Base-by-base conservation (phyloP, 2,113 vertebrate genomes). In the Etheostoma spectabile region DNA sequence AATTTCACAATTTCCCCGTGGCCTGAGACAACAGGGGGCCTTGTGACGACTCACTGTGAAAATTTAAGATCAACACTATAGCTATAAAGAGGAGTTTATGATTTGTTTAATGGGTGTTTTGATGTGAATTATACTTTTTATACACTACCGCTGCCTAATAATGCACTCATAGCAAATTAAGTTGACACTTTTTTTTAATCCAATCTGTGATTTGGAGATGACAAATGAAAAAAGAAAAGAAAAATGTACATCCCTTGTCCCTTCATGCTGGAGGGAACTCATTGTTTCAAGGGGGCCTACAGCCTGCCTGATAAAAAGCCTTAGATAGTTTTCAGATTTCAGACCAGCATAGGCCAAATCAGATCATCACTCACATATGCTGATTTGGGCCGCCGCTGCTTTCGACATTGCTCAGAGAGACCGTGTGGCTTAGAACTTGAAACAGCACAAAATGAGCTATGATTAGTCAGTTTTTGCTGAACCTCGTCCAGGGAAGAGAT, bases 1-100 rank as follows among this genome's bases (percentile, higher is more conserved):
- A 95, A 96, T 96, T 97, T 96, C 92, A 94, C 95, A 95, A 96
- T 97, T 97, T 97, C 96, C 95, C 93, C 91, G 94, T 93, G 95
- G 96, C 95, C 95, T 82, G 93, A 95, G 92, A 97, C 95, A 96
- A 96, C 86, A 86, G 90, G 84, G 87, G 89, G 91, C 93, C 92
- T 93, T 77, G 84, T 84, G 90, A 67, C 89, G 70, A 88, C 93
- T 94, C 91, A 85, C 91, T 82, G 89, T 92, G 93, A 95, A 95
- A 96, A 95, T 81, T 95, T 95, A 94, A 93, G 89, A 87, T 91
- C 82, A 88, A 89, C 89, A 51, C 88, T 77, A 90, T 81, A 92
- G 88, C 94, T 83, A 90, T 93, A 88, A 95, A 96, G 79, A 69
- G 85, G 77, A 93, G 91, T 96, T 95, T 95, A 96, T 90, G 92